Evolutionary conservation across 2,888 invertebrate species (phyloP), one percentile per base, ranked within the genome.

Genomic region (Bombylius discolor): DNA sequence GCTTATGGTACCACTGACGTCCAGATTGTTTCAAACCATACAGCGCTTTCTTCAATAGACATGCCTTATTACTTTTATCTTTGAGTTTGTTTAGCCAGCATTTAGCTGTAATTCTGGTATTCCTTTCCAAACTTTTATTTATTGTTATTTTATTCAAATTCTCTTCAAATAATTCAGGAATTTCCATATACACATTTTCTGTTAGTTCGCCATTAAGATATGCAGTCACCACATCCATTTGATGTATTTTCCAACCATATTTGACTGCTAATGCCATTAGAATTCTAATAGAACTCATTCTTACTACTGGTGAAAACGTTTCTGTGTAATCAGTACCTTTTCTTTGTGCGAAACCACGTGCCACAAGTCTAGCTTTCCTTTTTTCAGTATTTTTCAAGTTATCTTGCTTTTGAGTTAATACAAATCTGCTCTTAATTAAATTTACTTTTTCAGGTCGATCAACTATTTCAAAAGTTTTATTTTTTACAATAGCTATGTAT

Each of bases 401-500:
- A 3, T 11, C 3, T 7, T 33, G 12, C 12, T 47, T 53, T 1
- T 33, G 46, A 5, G 34, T 32, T 14, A 53, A n/a, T 1, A 53
- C 47, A 6, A 53, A 46, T 0, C 53, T 46, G 5, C 53, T 47
- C 1, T 46, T 46, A 45, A 47, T 47, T 36, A 14, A 32, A 12
- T 36, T 47, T 36, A 23, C 57, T 56, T n/a, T 34, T 44, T 11
- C 57, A 57, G 39, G 60, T 45, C 46, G 56, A 55, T 42, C 59
- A 49, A 13, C 31, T 42, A 33, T 55, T 49, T 13, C 39, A 45
- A 53, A 53, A 48, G n/a, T 59, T 42, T 62, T 62, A n/a, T 59
- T 55, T 58, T 59, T 62, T 1, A 53, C 51, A 59, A 52, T 6
- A 58, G 51, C 33, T 57, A 56, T 9, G 7, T 60, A 34, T 61